Conservation (phyloP, 23 tunicate genomes). For the Styela plicata region DNA sequence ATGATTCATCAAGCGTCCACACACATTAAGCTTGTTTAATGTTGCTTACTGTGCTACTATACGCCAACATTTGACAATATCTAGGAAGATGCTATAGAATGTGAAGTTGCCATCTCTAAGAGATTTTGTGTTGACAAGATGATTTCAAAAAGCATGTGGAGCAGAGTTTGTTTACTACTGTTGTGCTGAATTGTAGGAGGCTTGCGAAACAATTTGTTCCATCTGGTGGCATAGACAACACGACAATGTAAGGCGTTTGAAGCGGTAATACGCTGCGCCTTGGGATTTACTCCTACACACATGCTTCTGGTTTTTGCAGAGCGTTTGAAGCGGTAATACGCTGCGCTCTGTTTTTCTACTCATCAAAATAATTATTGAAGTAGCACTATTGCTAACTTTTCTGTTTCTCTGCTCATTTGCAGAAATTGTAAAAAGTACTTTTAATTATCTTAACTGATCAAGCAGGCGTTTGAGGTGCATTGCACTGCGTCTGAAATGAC, state of each 20-base stretch:
- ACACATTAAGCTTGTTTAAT: too few species aligned
- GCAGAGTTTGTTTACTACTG: too few species aligned
- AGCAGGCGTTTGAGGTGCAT: background rate
- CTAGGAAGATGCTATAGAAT: too few species aligned
- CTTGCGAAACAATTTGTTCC: background rate
- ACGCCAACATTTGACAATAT: too few species aligned
- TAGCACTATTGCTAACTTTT: background rate
- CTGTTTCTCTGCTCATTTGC: background rate
- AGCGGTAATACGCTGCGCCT: constrained; percentile 17
- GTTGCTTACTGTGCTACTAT: too few species aligned
- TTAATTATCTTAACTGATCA: background rate
- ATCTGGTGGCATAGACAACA: background rate
- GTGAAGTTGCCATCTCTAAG: too few species aligned
- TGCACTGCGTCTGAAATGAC: background rate
- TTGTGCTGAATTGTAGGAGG: too few species aligned
- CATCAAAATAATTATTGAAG: background rate
- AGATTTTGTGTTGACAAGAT: too few species aligned
- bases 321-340: constrained; percentile 13
- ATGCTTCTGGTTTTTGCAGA: background rate
- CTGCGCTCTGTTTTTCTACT: background rate
- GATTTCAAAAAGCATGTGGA: too few species aligned
- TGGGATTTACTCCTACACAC: too few species aligned
- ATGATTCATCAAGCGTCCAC: too few species aligned
- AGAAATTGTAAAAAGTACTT: background rate
- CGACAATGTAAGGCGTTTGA: background rate